Base-by-base conservation (phyloP, 1,140 invertebrate genomes). In the Drosophila miranda region DNA sequence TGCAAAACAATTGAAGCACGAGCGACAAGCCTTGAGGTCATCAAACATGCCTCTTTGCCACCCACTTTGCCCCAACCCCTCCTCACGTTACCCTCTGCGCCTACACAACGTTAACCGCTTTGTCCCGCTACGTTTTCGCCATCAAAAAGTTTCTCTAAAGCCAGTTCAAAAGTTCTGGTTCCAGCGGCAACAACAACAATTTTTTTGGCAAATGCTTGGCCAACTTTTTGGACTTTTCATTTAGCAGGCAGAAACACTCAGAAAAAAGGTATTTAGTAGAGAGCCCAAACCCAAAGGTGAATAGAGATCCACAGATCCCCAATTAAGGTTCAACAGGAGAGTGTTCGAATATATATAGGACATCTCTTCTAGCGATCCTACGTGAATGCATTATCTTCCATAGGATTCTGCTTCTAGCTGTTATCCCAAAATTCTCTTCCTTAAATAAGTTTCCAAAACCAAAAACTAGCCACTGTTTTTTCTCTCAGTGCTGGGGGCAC, bases 171-270 rank as follows among this genome's bases (percentile, higher is more conserved):
- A 79, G 57, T 75, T 73, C 74, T 52, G 49, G 26, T n/a, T n/a
- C 34, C 11, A 13, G 34, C 34, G 34, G 34, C 34, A 58, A 50
- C 50, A 75, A 58, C 62, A 75, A 66, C 44, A 49, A 34, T 49
- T 51, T 19, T 19, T 38, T 38, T 38, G 11, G 34, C 34, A 13
- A 38, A 13, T 38, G 34, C 34, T 13, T 38, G 44, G 2, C 30
- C 56, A 79, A 79, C 66, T 79, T 80, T 79, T 57, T 58, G 67
- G 44, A 75, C 74, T 59, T 63, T 69, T 42, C 56, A 56, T 53
- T 46, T 52, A 52, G 23, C 43, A 38, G 41, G 55, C 41, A n/a
- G 34, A 45, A 30, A 30, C 44, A 28, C 9, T 28, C 4, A 26
- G 23, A 44, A 19, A 8, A 30, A 43, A 21, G 23, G 5, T 0